Evolutionary conservation across 2,888 invertebrate genomes (phyloP), one percentile per base, ranked within the genome.

Genomic region (Drosophila buzzatii): DNA sequence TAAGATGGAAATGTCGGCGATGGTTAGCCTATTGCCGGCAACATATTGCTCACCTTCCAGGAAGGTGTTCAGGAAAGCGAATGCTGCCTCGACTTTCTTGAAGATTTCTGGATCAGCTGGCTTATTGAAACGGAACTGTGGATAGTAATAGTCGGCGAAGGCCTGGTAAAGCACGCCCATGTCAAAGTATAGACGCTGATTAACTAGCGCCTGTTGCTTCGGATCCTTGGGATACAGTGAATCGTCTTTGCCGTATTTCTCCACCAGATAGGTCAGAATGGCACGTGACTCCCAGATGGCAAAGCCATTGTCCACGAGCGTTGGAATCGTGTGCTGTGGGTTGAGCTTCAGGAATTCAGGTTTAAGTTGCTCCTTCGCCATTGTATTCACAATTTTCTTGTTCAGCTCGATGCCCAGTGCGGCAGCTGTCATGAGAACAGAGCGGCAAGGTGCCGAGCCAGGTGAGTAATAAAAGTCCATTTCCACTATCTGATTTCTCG

Each of bases 271-370:
- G 0, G 94, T 94, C 91, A 96, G 94, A 91, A 98, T 97, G 65
- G 97, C 96, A 44, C 97, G 96, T 44, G 97, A 97, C 93, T 98
- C 98, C 95, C 96, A 96, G 59, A 98, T 91, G 27, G 94, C 92
- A 90, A 97, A 95, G 0, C 96, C 97, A 86, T 96, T 95, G 92
- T 98, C 98, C 65, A 96, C 95, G 47, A 98, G 92, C 0, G 97
- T 97, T 0, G 98, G 98, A 61, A 98, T 94, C 27, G 95, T 95
- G 91, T 97, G 97, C 92, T 97, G 97, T 0, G 97, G 97, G 92
- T 97, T 97, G 14, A 97, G 91, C 94, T 96, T 95, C 27, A 96
- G 0, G 83, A 94, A 96, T 82, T 96, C 96, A 0, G 96, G 95
- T 41, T 94, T 95, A 47, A 95, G 78, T 14, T 96, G 95, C 76